Base-by-base conservation (phyloP, 2,113 vertebrate genomes). In the Chitala chitala region DNA sequence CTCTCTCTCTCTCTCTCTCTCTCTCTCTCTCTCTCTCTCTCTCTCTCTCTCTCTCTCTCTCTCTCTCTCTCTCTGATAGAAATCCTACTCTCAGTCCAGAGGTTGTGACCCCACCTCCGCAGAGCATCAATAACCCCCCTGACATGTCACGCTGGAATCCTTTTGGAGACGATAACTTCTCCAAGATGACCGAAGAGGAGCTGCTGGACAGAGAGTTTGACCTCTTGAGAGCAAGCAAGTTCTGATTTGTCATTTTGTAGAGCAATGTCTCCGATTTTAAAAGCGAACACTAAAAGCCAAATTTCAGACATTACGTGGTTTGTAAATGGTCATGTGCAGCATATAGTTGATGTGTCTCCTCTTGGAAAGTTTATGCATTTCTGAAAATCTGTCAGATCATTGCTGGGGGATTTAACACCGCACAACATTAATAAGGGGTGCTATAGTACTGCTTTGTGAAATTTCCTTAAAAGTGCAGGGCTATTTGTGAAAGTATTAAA, bases 121-220 rank as follows among this genome's bases (percentile, higher is more conserved):
- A 93, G 80, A 89, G 73, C 61, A 73, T 89, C 82, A 95, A 55
- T 75, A 90, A 94, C 82, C 97, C 97, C 3, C 97, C 94, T n/a
- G 97, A 99, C 76, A 99, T 99, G 95, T 98, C 97, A 15, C 83
- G 93, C 75, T 99, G 97, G 97, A 99, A 99, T 84, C 97, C 97
- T 0, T 99, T 99, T 36, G 94, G 94, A 85, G 97, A 98, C 85
- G 96, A 99, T 87, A 98, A 98, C 91, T 99, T 99, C 83, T 96
- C 95, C 75, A 96, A 93, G 72, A 61, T 99, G 86, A 98, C 96
- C 0, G 95, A 98, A 84, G 96, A 99, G 86, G 96, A 99, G 84
- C 91, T 99, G 42, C 89, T 99, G 81, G 94, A 99, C 89, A 93
- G 95, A 73, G 96, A 98, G 82, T 99, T 99, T 85, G 97, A 98